Evolutionary conservation across 2,797 vertebrate species (phyloP).

Genomic region (Darevskia mixta): DNA sequence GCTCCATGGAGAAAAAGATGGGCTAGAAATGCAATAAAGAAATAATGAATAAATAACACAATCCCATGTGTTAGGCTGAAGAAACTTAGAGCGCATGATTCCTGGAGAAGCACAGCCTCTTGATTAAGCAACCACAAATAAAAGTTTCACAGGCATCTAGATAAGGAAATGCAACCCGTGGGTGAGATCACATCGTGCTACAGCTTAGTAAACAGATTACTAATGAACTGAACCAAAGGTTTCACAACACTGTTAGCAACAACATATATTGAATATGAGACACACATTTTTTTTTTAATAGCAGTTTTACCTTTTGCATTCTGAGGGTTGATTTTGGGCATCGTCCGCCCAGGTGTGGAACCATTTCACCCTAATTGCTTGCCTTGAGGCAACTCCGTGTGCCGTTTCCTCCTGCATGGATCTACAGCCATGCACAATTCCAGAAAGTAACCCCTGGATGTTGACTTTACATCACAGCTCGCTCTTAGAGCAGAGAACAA

Average conservation of each 20-base stretch:
- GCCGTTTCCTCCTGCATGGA: background rate
- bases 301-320: background rate
- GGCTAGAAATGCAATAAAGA: too few species aligned
- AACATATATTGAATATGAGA: too few species aligned
- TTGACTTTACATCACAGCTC: slow-evolving; percentile 10
- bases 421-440: slow-evolving; percentile 10
- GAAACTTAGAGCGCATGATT: background rate
- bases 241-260: background rate
- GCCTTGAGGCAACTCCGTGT: background rate
- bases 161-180: background rate
- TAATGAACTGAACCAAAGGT: background rate
- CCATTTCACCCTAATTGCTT: background rate
- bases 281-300: background rate
- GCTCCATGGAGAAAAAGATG: too few species aligned
- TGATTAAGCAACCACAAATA: background rate
- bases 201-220: background rate
- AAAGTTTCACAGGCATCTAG: background rate
- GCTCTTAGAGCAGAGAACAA: slow-evolving; percentile 24
- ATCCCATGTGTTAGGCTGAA: background rate
- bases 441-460: slow-evolving; percentile 7
- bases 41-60: background rate
- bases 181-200: background rate
- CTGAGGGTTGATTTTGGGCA: background rate
- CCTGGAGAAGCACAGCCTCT: background rate
- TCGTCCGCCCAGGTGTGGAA: background rate